phyloP scores from a whole-genome alignment of 1,140 invertebrate genomes.

The Triops cancriformis region DNA sequence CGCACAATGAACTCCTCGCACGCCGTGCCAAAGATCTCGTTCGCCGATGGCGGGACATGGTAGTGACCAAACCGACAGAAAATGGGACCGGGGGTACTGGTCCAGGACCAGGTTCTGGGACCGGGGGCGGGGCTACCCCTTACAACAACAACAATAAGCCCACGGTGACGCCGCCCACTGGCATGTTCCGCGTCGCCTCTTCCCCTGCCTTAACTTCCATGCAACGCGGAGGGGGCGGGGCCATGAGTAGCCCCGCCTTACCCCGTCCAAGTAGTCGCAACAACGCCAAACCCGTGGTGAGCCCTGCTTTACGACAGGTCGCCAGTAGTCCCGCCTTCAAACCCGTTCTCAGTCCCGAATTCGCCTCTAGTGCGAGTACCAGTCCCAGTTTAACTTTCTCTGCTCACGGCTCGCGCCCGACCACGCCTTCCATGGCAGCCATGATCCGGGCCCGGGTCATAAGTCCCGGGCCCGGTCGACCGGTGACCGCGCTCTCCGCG shows the following conservation, averaged over 20 bases:
- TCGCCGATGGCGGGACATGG: constrained; percentile 78
- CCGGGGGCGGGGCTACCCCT: constrained; percentile 22
- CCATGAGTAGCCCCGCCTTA: constrained; percentile 20
- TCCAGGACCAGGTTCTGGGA: constrained; percentile 29
- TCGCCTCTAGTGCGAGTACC: constrained; percentile 35
- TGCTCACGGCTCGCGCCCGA: constrained; percentile 16
- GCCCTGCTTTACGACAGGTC: constrained; percentile 23
- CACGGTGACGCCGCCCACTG: constrained; percentile 11
- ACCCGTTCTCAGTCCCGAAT: constrained; percentile 25
- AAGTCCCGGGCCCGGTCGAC: constrained; percentile 28
- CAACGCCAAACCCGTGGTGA: constrained; percentile 10
- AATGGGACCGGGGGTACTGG: constrained; percentile 28
- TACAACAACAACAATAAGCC: constrained; percentile 21
- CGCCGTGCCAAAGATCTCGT: constrained; percentile 81
- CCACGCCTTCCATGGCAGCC: constrained; percentile 27
- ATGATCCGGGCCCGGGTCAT: constrained; percentile 25
- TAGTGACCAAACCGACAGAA: constrained; percentile 36
- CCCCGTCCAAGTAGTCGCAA: constrained; percentile 14
- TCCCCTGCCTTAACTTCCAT: constrained; percentile 4
- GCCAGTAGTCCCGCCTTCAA: constrained; percentile 25
- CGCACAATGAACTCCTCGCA: constrained; percentile 68
- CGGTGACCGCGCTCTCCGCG: constrained; percentile 26
- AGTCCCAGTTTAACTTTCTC: constrained; percentile 34
- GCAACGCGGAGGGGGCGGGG: not conserved
- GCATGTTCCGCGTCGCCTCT: not conserved